Evolutionary conservation across 1,140 invertebrate genomes (phyloP).

Genomic region (Penaeus japonicus): DNA sequence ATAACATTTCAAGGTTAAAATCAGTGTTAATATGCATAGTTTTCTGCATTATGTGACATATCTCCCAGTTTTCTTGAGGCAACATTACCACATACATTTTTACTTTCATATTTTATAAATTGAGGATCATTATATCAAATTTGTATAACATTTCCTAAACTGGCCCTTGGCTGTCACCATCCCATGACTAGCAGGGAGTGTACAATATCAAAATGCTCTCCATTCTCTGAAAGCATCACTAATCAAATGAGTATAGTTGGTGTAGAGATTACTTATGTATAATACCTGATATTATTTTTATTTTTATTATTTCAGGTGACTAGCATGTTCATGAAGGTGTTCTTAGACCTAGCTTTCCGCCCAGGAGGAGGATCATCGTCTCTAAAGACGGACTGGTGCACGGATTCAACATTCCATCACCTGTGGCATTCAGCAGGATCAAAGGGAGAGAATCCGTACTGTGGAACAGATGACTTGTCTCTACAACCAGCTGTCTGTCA

Average conservation of each 20-base stretch:
- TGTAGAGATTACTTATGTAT: not conserved
- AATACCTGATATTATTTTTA: not conserved
- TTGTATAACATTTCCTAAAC: too few relatives aligned
- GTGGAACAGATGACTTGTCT: not conserved
- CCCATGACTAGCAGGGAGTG: not conserved
- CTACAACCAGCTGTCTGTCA: not conserved
- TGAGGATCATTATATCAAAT: too few relatives aligned
- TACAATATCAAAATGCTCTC: not conserved
- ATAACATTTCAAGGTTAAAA: too few relatives aligned
- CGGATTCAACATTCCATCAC: conserved; percentile 43
- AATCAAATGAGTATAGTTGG: not conserved
- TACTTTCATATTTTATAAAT: too few relatives aligned
- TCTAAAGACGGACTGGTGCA: conserved; percentile 33
- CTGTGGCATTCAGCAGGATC: conserved; percentile 13
- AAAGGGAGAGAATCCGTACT: not conserved
- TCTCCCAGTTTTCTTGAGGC: too few relatives aligned
- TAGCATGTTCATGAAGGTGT: conserved; percentile 20
- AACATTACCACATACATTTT: too few relatives aligned
- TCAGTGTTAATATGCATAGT: too few relatives aligned
- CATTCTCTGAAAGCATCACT: not conserved
- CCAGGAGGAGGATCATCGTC: conserved; percentile 31
- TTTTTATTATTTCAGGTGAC: conserved; percentile 21
- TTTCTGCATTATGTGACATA: too few relatives aligned
- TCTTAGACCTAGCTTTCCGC: conserved; percentile 39
- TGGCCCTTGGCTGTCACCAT: too few relatives aligned